phyloP scores from a whole-genome alignment of 2,113 vertebrate species.

The Athene noctua region DNA sequence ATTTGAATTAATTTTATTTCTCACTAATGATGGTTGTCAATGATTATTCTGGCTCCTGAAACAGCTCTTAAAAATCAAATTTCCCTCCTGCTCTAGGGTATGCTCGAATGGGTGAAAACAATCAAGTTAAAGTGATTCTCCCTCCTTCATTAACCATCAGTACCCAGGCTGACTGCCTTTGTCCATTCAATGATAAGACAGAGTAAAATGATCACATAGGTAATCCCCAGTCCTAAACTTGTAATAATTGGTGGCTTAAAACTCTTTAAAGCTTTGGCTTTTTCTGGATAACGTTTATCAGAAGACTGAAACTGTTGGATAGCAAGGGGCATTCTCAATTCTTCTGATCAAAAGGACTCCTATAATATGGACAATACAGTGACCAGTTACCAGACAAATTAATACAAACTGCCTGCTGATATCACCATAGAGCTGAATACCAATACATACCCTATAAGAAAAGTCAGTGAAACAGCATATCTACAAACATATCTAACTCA shows the following conservation, averaged over 20 bases:
- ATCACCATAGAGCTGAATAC: neutral
- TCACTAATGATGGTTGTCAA: neutral
- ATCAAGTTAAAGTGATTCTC: neutral
- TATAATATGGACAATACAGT: rapidly evolving
- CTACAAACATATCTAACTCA: neutral
- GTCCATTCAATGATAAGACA: neutral
- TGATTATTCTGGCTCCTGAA: neutral
- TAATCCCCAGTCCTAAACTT: neutral
- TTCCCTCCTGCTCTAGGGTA: neutral
- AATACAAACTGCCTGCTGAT: neutral
- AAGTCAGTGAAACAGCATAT: neutral
- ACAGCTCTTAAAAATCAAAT: neutral
- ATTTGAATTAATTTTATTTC: neutral
- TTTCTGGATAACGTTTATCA: neutral
- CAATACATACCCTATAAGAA: neutral
- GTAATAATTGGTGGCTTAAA: neutral
- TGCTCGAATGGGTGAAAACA: neutral
- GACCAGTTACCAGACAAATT: neutral
- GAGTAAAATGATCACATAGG: neutral
- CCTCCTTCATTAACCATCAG: neutral
- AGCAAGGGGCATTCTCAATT: neutral
- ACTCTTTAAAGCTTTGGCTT: neutral
- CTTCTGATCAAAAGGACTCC: neutral
- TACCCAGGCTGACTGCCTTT: neutral
- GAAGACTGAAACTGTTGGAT: neutral